Percentiles rank a stretch among this genome's conserved stretches.
These are phyloP conservation scores for Ia io DNA, from an alignment of 2,113 vertebrate species.

Conservation along the genomic window DNA sequence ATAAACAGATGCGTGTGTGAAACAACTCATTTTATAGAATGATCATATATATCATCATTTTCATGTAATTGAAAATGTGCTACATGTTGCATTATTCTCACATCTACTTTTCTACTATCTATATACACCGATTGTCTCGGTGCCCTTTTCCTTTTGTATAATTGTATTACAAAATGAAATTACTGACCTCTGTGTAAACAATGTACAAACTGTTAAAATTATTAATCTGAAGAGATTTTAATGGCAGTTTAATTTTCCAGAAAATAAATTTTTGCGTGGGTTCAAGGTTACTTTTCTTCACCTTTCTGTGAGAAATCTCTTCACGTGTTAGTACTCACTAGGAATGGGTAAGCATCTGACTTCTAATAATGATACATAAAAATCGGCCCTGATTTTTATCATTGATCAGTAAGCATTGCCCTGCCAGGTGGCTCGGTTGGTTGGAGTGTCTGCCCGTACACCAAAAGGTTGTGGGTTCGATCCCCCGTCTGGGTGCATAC, in stretches of 20 bases:
- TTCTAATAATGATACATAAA: conserved; percentile 69
- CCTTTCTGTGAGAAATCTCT: conserved; percentile 43
- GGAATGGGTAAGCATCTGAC: conserved; percentile 60
- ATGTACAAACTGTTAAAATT: conserved; percentile 82
- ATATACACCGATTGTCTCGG: conserved; percentile 84
- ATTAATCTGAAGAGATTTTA: conserved; percentile 78
- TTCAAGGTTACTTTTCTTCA: conserved; percentile 55
- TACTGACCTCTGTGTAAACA: conserved; percentile 81
- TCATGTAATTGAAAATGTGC: conserved; percentile 68
- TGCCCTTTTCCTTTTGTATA: conserved; percentile 88
- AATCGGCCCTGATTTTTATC: conserved; percentile 69
- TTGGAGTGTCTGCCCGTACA: neutral
- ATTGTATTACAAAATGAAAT: conserved; percentile 75
- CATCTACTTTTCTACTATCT: conserved; percentile 81
- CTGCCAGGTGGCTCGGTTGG: neutral
- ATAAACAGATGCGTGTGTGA: conserved; percentile 69
- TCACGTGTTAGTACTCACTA: conserved; percentile 58
- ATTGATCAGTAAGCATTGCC: conserved; percentile 45
- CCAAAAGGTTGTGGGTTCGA: neutral
- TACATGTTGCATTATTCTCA: conserved; percentile 74
- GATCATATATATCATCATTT: conserved; percentile 77
- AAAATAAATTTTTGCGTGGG: conserved; percentile 75
- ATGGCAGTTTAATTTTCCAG: conserved; percentile 73
- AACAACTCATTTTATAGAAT: conserved; percentile 73
- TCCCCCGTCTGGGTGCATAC: neutral